Evolutionary conservation across 2,888 invertebrate species (phyloP).

Genomic region (Cataglyphis cursor): DNA sequence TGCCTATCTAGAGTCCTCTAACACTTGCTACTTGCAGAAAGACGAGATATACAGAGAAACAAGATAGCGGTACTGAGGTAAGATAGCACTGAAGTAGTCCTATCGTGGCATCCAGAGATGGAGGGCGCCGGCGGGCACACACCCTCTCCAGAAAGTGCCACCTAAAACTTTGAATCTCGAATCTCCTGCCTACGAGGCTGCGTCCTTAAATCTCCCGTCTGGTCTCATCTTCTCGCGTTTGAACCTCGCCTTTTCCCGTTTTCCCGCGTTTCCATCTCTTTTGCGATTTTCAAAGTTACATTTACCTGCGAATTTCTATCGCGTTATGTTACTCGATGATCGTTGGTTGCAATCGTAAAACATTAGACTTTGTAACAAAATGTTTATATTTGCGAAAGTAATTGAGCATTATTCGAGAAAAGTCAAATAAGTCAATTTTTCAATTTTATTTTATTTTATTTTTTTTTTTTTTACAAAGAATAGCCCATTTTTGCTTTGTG

Average conservation of each 20-base stretch:
- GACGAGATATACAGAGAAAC: constrained; percentile 49
- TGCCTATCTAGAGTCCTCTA: constrained; percentile 47
- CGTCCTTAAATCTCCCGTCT: constrained; percentile 65
- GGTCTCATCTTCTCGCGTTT: not conserved
- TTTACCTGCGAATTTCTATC: constrained; percentile 64
- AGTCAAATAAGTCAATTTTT: no score
- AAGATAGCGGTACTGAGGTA: constrained; percentile 33
- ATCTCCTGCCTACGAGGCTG: constrained; percentile 69
- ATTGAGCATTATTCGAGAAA: not conserved
- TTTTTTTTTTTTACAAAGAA: no score
- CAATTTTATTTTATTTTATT: no score
- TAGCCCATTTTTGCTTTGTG: no score
- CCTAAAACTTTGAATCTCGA: constrained; percentile 78
- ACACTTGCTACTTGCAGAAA: constrained; percentile 26
- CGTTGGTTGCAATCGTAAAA: constrained; percentile 50
- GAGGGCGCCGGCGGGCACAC: constrained; percentile 63
- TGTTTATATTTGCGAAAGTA: constrained; percentile 30
- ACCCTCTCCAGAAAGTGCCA: constrained; percentile 69
- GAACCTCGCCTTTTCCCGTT: not conserved
- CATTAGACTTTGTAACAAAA: constrained; percentile 34
- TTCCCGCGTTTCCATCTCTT: constrained; percentile 19
- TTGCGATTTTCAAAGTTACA: constrained; percentile 58
- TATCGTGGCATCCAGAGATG: constrained; percentile 69
- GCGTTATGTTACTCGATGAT: constrained; percentile 46
- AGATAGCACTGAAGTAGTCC: constrained; percentile 62